phyloP scores from a whole-genome alignment of 1,140 invertebrate genomes.

The Chrysoperla carnea region DNA sequence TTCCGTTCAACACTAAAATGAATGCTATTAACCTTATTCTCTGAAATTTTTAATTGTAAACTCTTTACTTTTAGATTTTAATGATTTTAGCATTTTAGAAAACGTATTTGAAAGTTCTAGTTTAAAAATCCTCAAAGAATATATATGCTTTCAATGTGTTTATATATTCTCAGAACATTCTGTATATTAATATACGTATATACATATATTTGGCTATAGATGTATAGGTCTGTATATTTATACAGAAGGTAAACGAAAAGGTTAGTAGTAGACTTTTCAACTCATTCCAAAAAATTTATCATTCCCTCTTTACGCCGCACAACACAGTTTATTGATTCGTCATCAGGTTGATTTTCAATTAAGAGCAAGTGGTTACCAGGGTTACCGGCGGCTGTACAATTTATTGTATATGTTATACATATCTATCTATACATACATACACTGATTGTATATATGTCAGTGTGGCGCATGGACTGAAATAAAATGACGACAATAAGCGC shows the following conservation, averaged over 20 bases:
- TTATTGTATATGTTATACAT: background rate
- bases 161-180: no score
- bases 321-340: constrained; percentile 23
- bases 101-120: no score
- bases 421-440: background rate
- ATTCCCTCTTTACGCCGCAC: background rate
- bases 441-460: background rate
- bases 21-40: no score
- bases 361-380: constrained; percentile 25
- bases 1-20: no score
- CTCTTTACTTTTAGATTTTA: no score
- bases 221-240: background rate
- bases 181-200: background rate
- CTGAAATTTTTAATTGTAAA: no score
- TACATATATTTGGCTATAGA: background rate
- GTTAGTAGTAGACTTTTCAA: background rate
- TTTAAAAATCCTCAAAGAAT: no score
- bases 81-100: no score
- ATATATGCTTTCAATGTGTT: no score
- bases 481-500: no score
- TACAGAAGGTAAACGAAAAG: background rate
- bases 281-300: no score
- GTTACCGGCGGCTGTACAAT: constrained; percentile 14
- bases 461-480: background rate
- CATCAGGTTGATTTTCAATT: constrained; percentile 27